A percentile compares a stretch with the other conserved stretches of the same genome.
Conservation (phyloP, 2,113 vertebrate genomes). For the Sorex araneus region DNA sequence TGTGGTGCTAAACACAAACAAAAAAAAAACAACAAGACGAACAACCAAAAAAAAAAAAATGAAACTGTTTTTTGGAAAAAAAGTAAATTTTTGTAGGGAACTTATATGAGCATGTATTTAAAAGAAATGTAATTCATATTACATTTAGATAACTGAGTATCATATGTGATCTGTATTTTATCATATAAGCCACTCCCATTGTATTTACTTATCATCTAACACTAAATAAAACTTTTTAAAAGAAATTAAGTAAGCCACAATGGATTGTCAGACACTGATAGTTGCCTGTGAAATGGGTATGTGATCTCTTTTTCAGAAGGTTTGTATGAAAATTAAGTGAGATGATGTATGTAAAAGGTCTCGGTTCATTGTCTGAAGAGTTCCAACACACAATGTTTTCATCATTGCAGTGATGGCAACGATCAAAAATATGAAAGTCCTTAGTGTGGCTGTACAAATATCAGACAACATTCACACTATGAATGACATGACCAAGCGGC, state of each 20-base stretch:
- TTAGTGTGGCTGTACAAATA: neutral
- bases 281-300: neutral
- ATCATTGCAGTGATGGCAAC: neutral
- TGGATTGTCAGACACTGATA: neutral
- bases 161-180: neutral
- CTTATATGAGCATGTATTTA: conserved; percentile 14
- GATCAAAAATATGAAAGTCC: neutral
- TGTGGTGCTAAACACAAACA: no score
- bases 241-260: neutral
- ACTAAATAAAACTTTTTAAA: conserved; percentile 30
- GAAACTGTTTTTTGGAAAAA: neutral
- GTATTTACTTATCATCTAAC: conserved; percentile 5
- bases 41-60: no score
- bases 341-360: neutral
- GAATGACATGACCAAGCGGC: neutral
- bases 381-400: neutral
- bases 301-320: neutral
- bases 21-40: no score
- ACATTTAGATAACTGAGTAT: neutral
- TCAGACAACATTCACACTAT: neutral
- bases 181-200: neutral
- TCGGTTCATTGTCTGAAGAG: neutral
- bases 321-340: neutral
- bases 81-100: neutral
- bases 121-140: neutral